Base-by-base conservation (phyloP, 2,797 vertebrate species). In the Lagodon rhomboides region DNA sequence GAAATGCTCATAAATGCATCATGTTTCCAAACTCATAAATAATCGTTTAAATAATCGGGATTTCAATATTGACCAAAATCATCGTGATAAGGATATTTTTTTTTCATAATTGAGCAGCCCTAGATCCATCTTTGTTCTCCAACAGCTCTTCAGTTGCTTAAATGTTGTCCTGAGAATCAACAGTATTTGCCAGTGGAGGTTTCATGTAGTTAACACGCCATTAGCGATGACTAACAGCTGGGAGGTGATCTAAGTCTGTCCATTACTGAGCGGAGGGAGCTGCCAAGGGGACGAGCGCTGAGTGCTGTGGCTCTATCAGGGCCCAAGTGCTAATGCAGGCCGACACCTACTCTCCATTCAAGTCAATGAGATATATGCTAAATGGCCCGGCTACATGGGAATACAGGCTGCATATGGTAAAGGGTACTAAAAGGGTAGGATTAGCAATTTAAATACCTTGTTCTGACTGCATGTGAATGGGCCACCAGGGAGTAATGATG, bases 391-490 rank as follows among this genome's bases (percentile, higher is more conserved):
- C 80, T 87, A 74, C 85, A 87, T 74, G 78, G 82, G 90, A 87
- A 88, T 84, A 85, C 77, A 81, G 84, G 71, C 83, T 62, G 62
- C 84, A 75, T 82, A 80, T 83, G 54, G 76, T 73, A 82, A 85
- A 84, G 75, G 68, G 30, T 77, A 85, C 50, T 82, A 87, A 85
- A 92, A 93, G 77, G 87, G 84, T 92, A 93, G 79, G 59, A 93
- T 81, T 94, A 90, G 90, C 86, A 91, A 87, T 94, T 92, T 89
- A 89, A 95, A 92, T 90, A 87, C 75, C 91, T 80, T 81, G 60
- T 89, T 89, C 75, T 56, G 77, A 71, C 86, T 49, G 79, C 83
- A 80, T 85, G 74, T 70, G 87, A 90, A 91, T 81, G 80, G 83
- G 69, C 75, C 93, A 80, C 68, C 25, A 23, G 89, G 84, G 94